Percentiles rank a stretch among this genome's conserved stretches.
Conservation (phyloP, 2,888 invertebrate genomes). For the Himalopsyche japonica region DNA sequence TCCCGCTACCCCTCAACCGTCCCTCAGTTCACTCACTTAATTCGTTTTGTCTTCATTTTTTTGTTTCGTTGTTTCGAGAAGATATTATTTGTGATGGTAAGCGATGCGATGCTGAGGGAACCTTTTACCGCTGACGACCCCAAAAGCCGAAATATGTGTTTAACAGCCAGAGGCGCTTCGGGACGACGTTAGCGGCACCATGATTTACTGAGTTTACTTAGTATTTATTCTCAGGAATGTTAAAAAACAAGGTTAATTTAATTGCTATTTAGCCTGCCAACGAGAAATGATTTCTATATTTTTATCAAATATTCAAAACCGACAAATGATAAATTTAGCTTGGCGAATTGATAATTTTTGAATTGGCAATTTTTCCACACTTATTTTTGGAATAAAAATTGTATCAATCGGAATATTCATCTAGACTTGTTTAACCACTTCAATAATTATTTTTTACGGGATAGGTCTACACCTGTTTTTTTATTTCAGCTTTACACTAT, state of each 20-base stretch:
- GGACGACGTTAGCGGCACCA: background rate
- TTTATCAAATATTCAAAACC: no score
- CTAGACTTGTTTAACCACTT: no score
- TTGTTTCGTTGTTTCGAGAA: slow-evolving; percentile 1
- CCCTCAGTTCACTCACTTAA: background rate
- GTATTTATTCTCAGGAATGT: background rate
- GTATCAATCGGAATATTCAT: no score
- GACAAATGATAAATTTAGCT: no score
- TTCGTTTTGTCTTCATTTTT: background rate
- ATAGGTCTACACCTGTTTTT: no score
- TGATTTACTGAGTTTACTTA: background rate
- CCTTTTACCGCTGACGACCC: background rate
- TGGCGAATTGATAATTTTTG: no score
- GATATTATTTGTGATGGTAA: slow-evolving; percentile 1
- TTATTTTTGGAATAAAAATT: no score
- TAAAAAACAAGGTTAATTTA: background rate
- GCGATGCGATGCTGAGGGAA: background rate
- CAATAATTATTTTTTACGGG: no score
- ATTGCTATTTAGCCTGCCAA: background rate
- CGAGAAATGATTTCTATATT: no score
- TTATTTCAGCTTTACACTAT: no score
- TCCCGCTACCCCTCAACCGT: background rate
- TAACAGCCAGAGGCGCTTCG: background rate
- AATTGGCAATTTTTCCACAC: no score
- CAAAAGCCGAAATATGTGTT: background rate